Conservation (phyloP, 2,797 vertebrate species). For the Poeciliopsis infans region DNA sequence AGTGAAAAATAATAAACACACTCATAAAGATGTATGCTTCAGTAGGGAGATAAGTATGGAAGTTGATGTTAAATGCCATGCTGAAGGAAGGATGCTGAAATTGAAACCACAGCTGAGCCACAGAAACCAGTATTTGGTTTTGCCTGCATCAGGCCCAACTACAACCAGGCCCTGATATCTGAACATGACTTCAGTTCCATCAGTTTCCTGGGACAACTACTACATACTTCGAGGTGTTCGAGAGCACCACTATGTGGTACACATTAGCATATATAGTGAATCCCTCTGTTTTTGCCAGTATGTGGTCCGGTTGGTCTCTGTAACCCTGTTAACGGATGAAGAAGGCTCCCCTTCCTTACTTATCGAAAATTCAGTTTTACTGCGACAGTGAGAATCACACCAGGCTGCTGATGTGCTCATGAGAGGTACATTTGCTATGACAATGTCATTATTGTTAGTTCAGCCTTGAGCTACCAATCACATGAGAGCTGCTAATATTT, state of each 20-base stretch:
- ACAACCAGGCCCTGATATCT: not conserved
- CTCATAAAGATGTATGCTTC: not conserved
- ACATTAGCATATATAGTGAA: too few species aligned
- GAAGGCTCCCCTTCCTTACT: not conserved
- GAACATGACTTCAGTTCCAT: not conserved
- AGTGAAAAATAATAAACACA: not conserved
- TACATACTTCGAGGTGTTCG: not conserved
- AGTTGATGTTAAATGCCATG: not conserved
- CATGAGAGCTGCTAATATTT: conserved; percentile 65
- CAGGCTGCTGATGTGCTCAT: conserved; percentile 4
- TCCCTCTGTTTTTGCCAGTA: not conserved
- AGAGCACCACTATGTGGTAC: too few species aligned
- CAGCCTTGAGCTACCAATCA: conserved; percentile 58
- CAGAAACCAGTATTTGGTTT: not conserved
- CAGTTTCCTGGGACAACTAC: not conserved
- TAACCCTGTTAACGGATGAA: not conserved
- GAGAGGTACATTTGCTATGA: conserved; percentile 9
- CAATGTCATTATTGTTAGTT: conserved; percentile 55
- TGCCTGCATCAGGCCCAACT: not conserved
- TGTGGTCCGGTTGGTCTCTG: not conserved
- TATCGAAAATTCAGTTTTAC: not conserved
- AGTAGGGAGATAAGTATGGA: not conserved
- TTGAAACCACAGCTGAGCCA: not conserved
- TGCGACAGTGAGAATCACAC: not conserved
- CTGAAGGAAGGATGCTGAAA: not conserved